Evolutionary conservation across 2,113 vertebrate genomes (phyloP), one percentile per base, ranked within the genome.

Genomic region (Daboia siamensis): DNA sequence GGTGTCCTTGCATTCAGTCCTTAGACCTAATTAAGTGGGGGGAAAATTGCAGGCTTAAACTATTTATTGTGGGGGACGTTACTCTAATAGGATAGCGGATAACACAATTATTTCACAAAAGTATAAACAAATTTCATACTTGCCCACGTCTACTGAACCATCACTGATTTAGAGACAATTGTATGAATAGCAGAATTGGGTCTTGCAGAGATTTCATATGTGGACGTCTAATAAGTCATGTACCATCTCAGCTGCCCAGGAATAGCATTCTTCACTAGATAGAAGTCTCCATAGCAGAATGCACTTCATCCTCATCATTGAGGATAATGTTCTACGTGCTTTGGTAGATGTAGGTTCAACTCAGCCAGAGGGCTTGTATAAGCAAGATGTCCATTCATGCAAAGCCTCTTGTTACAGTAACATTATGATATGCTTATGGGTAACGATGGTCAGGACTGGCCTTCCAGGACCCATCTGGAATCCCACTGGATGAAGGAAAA

Each of bases 381-480:
- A 69, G 11, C 20, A 44, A 89, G 69, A 86, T 92, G 74, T 46
- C 87, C 59, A 51, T 56, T 74, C 64, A 84, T 55, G 33, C 44
- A 85, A 92, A 89, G 87, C 54, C 39, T 52, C 44, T 90, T 39
- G 29, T 90, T 85, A 54, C 13, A 52, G 46, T 61, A 21, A 48
- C 88, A 90, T 86, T 86, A 61, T 86, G 55, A 84, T 39, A 20
- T 59, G 69, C 21, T 61, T 54, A 80, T 57, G 61, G 57, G 51
- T 57, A 59, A 44, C 11, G n/a, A 57, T 84, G 39, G 44, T 56
- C n/a, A 64, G 55, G 44, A 92, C 39, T 90, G 88, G 29, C 21
- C 46, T 46, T 61, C 88, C 33, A 92, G 29, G 54, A 92, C 52
- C 86, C 74, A 86, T 64, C 55, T 92, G 88, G 55, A 86, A 90